phyloP scores from a whole-genome alignment of 2,888 invertebrate species.

The Sipha maydis region DNA sequence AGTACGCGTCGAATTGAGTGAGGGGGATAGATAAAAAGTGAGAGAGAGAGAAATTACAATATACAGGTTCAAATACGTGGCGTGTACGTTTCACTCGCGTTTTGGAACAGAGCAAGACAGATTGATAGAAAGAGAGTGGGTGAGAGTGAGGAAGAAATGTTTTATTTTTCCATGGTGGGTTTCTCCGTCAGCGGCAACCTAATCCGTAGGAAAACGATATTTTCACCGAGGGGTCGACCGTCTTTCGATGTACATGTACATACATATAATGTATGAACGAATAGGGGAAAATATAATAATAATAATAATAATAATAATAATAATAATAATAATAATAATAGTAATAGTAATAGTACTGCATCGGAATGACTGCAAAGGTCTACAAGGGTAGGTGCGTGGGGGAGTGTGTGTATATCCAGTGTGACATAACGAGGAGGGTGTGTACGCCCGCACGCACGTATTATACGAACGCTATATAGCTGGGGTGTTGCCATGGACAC shows the following conservation, averaged over 20 bases:
- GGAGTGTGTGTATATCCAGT: background rate
- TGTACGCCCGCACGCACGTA: background rate
- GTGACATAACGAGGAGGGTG: too few species aligned
- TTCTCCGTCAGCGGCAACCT: background rate
- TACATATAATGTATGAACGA: too few species aligned
- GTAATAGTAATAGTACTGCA: background rate
- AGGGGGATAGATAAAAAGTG: too few species aligned
- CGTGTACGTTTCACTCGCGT: too few species aligned
- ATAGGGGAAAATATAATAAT: background rate
- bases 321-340: background rate
- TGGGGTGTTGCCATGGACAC: constrained; percentile 62
- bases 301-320: background rate
- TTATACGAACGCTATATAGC: too few species aligned
- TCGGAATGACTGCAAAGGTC: constrained; percentile 54
- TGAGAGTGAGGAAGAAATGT: background rate
- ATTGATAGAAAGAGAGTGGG: too few species aligned
- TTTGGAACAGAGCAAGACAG: too few species aligned
- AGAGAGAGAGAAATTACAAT: background rate
- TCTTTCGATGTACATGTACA: background rate
- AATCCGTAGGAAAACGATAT: constrained; percentile 14
- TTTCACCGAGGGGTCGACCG: background rate
- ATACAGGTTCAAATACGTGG: background rate
- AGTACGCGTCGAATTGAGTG: background rate
- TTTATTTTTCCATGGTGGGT: background rate
- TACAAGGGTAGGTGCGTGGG: background rate